Percentiles rank a stretch among this genome's conserved stretches.
Conservation (phyloP, 30 jellyfish, hydroid and myxozoan species). For the Aurelia sp. region DNA sequence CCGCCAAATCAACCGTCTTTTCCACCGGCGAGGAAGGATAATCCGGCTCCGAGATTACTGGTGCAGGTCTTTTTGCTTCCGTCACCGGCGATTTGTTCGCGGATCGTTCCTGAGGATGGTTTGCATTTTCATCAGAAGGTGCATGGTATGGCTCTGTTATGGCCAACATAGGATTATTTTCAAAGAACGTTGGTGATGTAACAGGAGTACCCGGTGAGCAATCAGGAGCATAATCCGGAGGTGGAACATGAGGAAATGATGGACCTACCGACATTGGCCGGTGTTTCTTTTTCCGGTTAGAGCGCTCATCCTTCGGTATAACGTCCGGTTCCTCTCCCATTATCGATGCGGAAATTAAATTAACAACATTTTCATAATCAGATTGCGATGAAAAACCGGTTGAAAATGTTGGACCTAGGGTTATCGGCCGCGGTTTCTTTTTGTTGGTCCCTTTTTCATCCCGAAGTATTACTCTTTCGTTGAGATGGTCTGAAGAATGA, state of each 20-base stretch:
- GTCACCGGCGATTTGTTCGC: background rate
- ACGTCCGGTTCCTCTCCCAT: slow-evolving; percentile 43
- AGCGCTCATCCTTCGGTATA: slow-evolving; percentile 1
- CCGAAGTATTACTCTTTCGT: slow-evolving; percentile 17
- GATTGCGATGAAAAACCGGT: slow-evolving; percentile 34
- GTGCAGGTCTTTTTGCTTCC: background rate
- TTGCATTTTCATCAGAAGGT: no score
- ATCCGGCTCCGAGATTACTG: slow-evolving; percentile 44
- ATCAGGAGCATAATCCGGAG: slow-evolving; percentile 32
- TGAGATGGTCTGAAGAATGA: background rate
- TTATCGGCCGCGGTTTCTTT: slow-evolving; percentile 56
- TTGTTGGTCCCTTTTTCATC: slow-evolving; percentile 8
- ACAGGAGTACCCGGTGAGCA: no score
- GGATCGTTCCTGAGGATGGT: no score
- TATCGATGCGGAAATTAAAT: slow-evolving; percentile 43
- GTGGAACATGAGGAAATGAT: slow-evolving; percentile 24
- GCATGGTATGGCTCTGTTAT: no score
- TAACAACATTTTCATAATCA: slow-evolving; percentile 60
- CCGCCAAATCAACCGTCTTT: no score
- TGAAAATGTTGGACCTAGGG: slow-evolving; percentile 59
- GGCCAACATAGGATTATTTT: no score
- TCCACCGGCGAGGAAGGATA: no score
- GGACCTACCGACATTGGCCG: slow-evolving; percentile 32
- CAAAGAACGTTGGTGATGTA: no score
- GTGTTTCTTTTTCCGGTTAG: slow-evolving; percentile 9